These are phyloP conservation scores for Drosophila arizonae DNA, from an alignment of 1,140 invertebrate genomes.

Conservation along the genomic window DNA sequence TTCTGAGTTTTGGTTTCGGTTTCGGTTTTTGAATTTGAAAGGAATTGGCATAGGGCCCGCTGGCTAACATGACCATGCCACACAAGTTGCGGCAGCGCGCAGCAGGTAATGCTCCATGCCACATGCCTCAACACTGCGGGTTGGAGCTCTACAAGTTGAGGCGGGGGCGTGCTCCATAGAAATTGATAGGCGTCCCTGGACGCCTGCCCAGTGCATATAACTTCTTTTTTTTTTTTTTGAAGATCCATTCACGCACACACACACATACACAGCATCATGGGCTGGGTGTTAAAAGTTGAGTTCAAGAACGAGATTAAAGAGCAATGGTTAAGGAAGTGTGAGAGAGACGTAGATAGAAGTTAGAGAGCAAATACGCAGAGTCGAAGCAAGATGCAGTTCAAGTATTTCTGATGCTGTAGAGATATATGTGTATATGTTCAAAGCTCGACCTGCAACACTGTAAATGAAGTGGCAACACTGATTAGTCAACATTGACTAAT, in stretches of 20 bases:
- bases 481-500: too few species aligned
- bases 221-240: not conserved
- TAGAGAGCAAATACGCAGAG: too few species aligned
- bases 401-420: too few species aligned
- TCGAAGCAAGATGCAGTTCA: too few species aligned
- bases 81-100: constrained; percentile 53
- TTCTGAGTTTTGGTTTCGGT: constrained; percentile 18
- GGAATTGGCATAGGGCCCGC: constrained; percentile 55
- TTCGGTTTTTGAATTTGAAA: constrained; percentile 57
- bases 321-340: not conserved
- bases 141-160: not conserved
- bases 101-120: constrained; percentile 37
- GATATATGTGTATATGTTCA: too few species aligned
- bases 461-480: too few species aligned
- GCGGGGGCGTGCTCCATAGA: constrained; percentile 39
- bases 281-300: constrained; percentile 34
- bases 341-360: too few species aligned
- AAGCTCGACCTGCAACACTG: too few species aligned
- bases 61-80: constrained; percentile 66
- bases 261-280: not conserved
- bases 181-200: constrained; percentile 38
- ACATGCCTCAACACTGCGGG: not conserved
- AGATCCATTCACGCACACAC: not conserved
- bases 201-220: constrained; percentile 1
- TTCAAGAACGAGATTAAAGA: not conserved